phyloP scores from a whole-genome alignment of 1,140 invertebrate genomes.

The fruit fly (Drosophila melanogaster) region Release_6_plus_ISO1_MT NC_004354.4:19352001-19352500 shows the following conservation, averaged over 20 bases:
- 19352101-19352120: too few relatives aligned
- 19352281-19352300: conserved; percentile 71
- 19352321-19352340: conserved; percentile 19
- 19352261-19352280: conserved; percentile 54
- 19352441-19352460: too few relatives aligned
- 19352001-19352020: too few relatives aligned
- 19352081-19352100: too few relatives aligned
- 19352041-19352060: too few relatives aligned
- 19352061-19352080: too few relatives aligned
- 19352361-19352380: conserved; percentile 69
- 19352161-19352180: neutral
- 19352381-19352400: conserved; percentile 33
- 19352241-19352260: neutral
- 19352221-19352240: conserved; percentile 12
- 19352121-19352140: too few relatives aligned
- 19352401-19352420: too few relatives aligned
- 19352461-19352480: too few relatives aligned
- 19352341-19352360: conserved; percentile 77
- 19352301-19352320: conserved; percentile 60
- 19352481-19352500: neutral
- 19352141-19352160: too few relatives aligned
- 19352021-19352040: too few relatives aligned
- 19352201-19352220: neutral
- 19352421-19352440: too few relatives aligned
- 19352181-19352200: neutral